Evolutionary conservation across 2,113 vertebrate species (phyloP), one percentile per base, ranked within the genome.

Genomic region (Actinemys pallida): DNA sequence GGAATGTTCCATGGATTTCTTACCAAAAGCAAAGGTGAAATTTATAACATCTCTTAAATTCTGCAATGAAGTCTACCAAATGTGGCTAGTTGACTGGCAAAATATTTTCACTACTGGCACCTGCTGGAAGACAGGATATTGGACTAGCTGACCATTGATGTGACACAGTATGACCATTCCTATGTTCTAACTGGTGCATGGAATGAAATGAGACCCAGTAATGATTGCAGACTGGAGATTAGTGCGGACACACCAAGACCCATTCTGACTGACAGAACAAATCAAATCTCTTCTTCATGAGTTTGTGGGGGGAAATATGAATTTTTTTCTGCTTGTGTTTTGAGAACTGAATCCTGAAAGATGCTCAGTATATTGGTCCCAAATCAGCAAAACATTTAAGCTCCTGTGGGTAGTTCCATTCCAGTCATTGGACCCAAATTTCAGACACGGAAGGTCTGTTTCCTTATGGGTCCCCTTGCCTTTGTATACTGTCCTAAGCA

Each of bases 401-500:
- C 86, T 93, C 39, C 52, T 50, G 27, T 62, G 22, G 4, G 4
- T 92, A 95, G 86, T 92, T 45, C 75, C 45, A 27, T 88, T 95
- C 89, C 82, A 95, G 94, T 84, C 89, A 22, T 72, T 49, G 86
- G 45, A 31, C 80, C 57, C 6, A 88, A 79, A 31, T 90, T 92
- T 88, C 81, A 95, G 78, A 89, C 89, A 81, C 10, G 53, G 57
- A 85, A 62, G 1, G 0, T 92, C 92, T 88, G 35, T 47, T 90
- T 83, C 59, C 3, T 89, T 53, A 94, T 95, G 93, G 20, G 80
- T 86, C 69, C 89, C 75, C 84, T 84, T 85, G 82, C 81, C 84
- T 88, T 96, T 78, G 17, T 85, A 49, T 72, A n/a, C 45, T 84
- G 92, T 91, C 86, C 88, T 82, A 90, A 54, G 59, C 81, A 85